Percentiles rank a stretch among this genome's conserved stretches.
Evolutionary conservation across 2,797 vertebrate species (phyloP).

Genomic region (Mus caroli): DNA sequence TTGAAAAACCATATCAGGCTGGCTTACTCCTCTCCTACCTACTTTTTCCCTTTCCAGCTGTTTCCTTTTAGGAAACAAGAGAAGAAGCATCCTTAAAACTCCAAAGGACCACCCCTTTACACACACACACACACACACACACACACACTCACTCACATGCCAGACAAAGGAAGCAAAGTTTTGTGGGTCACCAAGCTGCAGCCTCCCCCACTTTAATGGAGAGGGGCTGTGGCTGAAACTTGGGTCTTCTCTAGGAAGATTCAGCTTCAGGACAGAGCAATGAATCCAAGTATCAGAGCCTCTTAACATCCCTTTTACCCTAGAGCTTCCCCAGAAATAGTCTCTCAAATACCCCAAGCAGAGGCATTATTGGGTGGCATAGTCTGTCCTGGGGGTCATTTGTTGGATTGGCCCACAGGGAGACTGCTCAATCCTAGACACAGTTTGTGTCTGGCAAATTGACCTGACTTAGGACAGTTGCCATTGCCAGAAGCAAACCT

Average conservation of each 20-base stretch:
- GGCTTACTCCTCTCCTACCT: constrained; percentile 43
- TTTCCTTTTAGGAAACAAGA: constrained; percentile 34
- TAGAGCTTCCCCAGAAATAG: not conserved
- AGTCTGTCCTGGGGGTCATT: not conserved
- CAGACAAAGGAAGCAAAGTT: constrained; percentile 74
- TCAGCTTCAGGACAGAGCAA: not conserved
- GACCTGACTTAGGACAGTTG: not conserved
- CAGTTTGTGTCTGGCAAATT: not conserved
- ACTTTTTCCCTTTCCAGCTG: not conserved
- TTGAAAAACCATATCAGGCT: constrained; percentile 7
- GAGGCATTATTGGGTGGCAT: not conserved
- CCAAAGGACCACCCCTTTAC: not conserved
- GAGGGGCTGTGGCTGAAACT: not conserved
- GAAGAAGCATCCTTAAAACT: constrained; percentile 47
- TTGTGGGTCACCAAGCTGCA: constrained; percentile 52
- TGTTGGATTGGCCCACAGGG: not conserved
- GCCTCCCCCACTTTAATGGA: not conserved
- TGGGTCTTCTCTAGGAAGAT: not conserved
- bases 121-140: too few species aligned
- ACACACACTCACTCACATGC: not conserved
- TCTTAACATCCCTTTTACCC: constrained; percentile 21
- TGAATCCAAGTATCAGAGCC: constrained; percentile 38
- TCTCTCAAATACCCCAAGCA: constrained; percentile 26
- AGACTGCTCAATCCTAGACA: not conserved
- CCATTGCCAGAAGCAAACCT: not conserved